Evolutionary conservation across 2,888 invertebrate species (phyloP).

Genomic region (Boloria euphrosyne): DNA sequence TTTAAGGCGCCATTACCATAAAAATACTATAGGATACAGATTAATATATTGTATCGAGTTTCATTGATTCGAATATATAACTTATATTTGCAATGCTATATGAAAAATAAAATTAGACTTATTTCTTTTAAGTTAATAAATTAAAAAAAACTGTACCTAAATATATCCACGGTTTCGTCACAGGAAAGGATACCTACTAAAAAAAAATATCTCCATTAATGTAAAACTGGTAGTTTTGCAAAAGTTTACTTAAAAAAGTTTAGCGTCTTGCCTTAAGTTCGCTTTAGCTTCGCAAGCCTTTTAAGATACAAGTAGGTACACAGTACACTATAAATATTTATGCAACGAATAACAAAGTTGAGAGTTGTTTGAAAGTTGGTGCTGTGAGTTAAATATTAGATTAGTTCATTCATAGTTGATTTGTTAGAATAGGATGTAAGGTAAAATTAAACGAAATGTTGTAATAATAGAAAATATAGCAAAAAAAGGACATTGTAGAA

Average conservation of each 20-base stretch:
- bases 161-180: too few species aligned
- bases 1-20: constrained; percentile 3
- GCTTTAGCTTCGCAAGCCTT: constrained; percentile 12
- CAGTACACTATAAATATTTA: constrained; percentile 17
- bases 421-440: constrained; percentile 14
- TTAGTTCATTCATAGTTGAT: constrained; percentile 24
- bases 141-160: too few species aligned
- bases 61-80: too few species aligned
- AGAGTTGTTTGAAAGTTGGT: constrained; percentile 45
- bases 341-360: constrained; percentile 27
- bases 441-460: constrained; percentile 12
- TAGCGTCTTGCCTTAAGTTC: not conserved
- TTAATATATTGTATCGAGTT: too few species aligned
- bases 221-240: not conserved
- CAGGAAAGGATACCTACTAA: too few species aligned
- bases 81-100: too few species aligned
- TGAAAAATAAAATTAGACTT: too few species aligned
- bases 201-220: too few species aligned
- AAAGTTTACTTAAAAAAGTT: constrained; percentile 8
- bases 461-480: constrained; percentile 1
- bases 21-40: not conserved
- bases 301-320: constrained; percentile 15
- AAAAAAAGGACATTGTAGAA: not conserved
- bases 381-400: constrained; percentile 43
- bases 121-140: too few species aligned